Percentiles rank a stretch among this genome's conserved stretches.
These are phyloP conservation scores for Schlechtendalia chinensis DNA, from an alignment of 1,140 invertebrate species.

Conservation along the genomic window DNA sequence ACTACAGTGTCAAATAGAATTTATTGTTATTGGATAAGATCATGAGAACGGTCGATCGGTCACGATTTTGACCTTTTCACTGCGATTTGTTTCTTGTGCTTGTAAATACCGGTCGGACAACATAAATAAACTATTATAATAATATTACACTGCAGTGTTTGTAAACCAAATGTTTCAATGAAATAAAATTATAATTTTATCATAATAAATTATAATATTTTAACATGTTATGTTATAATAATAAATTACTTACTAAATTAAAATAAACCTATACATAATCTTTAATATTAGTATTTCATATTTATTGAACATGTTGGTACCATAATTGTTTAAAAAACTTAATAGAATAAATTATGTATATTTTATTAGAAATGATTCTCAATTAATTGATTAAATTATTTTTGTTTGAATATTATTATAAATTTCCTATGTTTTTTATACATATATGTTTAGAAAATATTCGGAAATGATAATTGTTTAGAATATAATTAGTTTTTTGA, in stretches of 20 bases:
- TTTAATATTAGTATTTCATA: too few relatives aligned
- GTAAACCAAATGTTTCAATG: background rate
- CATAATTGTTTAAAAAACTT: too few relatives aligned
- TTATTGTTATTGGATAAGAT: slow-evolving; percentile 8
- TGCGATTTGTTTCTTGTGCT: slow-evolving; percentile 1
- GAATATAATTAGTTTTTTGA: too few relatives aligned
- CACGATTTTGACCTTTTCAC: slow-evolving; percentile 13
- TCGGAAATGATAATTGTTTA: too few relatives aligned
- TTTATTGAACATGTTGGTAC: too few relatives aligned
- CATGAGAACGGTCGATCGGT: background rate
- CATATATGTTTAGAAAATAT: too few relatives aligned
- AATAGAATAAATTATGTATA: too few relatives aligned
- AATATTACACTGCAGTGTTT: background rate
- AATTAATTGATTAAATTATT: too few relatives aligned
- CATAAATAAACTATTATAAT: background rate
- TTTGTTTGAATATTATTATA: too few relatives aligned
- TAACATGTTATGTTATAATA: background rate
- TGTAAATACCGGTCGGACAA: background rate
- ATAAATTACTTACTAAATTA: background rate
- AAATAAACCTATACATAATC: background rate
- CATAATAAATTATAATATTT: too few relatives aligned
- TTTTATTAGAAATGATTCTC: too few relatives aligned
- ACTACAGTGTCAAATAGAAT: background rate
- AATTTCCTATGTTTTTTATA: too few relatives aligned
- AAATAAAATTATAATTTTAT: background rate